These are phyloP conservation scores for Leuciscus waleckii DNA, from an alignment of 2,797 vertebrate genomes.

Conservation along the genomic window DNA sequence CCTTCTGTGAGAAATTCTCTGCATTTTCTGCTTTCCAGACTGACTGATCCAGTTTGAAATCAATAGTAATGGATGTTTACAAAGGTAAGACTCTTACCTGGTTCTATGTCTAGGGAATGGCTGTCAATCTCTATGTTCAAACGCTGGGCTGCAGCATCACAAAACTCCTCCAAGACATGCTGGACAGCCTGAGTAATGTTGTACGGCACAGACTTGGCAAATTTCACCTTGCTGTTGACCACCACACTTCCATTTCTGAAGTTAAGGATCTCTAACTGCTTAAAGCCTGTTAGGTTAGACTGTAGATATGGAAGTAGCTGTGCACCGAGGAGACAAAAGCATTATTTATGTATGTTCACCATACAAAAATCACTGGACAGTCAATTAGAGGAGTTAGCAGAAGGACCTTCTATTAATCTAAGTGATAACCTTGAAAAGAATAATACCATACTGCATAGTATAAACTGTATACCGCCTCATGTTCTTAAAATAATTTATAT, in stretches of 20 bases:
- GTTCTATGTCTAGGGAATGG: slow-evolving; percentile 86
- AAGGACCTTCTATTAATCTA: background rate
- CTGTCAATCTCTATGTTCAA: slow-evolving; percentile 89
- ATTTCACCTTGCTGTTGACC: slow-evolving; percentile 91
- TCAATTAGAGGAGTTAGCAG: background rate
- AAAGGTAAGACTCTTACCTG: slow-evolving; percentile 79
- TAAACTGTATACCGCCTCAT: background rate
- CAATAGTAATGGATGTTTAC: background rate
- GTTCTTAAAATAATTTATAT: background rate
- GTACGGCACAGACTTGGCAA: slow-evolving; percentile 87
- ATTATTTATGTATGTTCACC: background rate
- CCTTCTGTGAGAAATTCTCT: background rate
- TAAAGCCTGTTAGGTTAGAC: slow-evolving; percentile 92
- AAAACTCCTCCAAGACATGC: slow-evolving; percentile 88
- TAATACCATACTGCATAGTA: background rate
- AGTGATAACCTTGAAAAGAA: background rate
- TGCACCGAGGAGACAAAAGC: slow-evolving; percentile 22
- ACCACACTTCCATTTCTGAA: slow-evolving; percentile 92
- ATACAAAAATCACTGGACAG: background rate
- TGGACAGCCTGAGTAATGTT: slow-evolving; percentile 89
- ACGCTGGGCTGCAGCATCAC: slow-evolving; percentile 74
- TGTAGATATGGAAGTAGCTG: slow-evolving; percentile 90
- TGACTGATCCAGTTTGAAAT: background rate
- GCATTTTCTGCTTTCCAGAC: background rate
- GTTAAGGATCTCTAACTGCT: slow-evolving; percentile 91